Conservation (phyloP, 2,888 invertebrate species). For the Coelinius sp. region DNA sequence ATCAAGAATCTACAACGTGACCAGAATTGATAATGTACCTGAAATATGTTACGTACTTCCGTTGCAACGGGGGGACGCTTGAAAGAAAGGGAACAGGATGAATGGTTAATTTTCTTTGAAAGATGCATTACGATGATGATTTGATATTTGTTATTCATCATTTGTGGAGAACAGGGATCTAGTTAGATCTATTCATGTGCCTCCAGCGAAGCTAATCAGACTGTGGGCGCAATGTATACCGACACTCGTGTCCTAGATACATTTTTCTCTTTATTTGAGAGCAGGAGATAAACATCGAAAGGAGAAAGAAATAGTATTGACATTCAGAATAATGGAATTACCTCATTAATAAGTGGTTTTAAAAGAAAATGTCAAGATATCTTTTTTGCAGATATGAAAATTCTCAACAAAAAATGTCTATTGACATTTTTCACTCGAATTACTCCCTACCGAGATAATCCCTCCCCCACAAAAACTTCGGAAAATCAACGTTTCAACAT, state of each 20-base stretch:
- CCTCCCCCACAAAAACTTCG: not conserved
- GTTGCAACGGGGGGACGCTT: not conserved
- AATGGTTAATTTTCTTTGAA: not conserved
- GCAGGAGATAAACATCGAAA: too few species aligned
- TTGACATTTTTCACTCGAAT: not conserved
- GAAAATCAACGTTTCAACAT: not conserved
- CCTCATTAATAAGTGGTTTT: too few species aligned
- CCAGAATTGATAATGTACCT: constrained; percentile 2
- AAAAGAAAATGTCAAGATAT: too few species aligned
- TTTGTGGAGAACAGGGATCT: not conserved
- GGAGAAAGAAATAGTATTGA: too few species aligned
- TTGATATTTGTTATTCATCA: constrained; percentile 6
- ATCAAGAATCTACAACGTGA: constrained; percentile 20
- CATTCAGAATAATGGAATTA: not conserved
- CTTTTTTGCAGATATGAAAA: too few species aligned
- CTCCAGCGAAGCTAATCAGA: constrained; percentile 7
- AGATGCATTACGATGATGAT: not conserved
- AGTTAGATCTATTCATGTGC: not conserved
- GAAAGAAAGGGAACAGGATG: not conserved
- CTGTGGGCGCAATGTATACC: constrained; percentile 2
- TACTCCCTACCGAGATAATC: not conserved
- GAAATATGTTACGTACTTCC: constrained; percentile 18
- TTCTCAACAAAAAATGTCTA: too few species aligned
- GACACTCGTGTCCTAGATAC: constrained; percentile 4
- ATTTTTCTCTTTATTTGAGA: not conserved